Evolutionary conservation across 2,888 invertebrate species (phyloP), one percentile per base, ranked within the genome.

Genomic region (Pyralis farinalis): DNA sequence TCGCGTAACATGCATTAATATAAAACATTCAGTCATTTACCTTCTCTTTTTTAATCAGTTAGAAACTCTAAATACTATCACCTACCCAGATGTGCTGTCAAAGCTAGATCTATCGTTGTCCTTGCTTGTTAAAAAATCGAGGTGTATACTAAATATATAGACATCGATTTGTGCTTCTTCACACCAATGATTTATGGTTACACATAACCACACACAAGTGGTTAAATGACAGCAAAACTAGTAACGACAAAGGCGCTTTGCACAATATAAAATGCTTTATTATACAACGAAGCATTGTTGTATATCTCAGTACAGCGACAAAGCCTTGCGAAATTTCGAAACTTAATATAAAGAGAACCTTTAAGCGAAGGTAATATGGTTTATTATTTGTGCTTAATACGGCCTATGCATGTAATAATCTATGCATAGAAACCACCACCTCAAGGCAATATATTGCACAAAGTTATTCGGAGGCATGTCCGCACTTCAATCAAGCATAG

Each of bases 391-490:
- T 5, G 30, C n/a, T 33, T 34, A 35, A 21, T 34, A 41, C 37
- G 29, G 33, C 28, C 12, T 40, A 29, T 35, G 42, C 34, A 32
- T 34, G 27, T 34, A 37, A 34, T 42, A 44, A 41, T 45, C 37
- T 21, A 37, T 44, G 48, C 35, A 38, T 40, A 63, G 63, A 58
- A 55, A 51, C 58, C 47, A 51, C 58, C 47, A 63, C 63, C 63
- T 62, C 71, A 71, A 73, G 72, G 71, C 68, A 58, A 69, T 70
- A 66, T 75, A 64, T 74, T 72, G 68, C 68, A 64, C 57, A 71
- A 73, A 76, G 63, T 71, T 72, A 71, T 73, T 71, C 67, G 56
- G 54, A 65, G 55, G 57, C 66, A 59, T 67, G 63, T 56, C 60
- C 62, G 58, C 56, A 59, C 60, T 62, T 61, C 57, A 55, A 63